Percentiles rank a stretch among this genome's conserved stretches.
These are phyloP conservation scores for Neopelma chrysocephalum DNA, from an alignment of 2,797 vertebrate genomes.

Conservation along the genomic window DNA sequence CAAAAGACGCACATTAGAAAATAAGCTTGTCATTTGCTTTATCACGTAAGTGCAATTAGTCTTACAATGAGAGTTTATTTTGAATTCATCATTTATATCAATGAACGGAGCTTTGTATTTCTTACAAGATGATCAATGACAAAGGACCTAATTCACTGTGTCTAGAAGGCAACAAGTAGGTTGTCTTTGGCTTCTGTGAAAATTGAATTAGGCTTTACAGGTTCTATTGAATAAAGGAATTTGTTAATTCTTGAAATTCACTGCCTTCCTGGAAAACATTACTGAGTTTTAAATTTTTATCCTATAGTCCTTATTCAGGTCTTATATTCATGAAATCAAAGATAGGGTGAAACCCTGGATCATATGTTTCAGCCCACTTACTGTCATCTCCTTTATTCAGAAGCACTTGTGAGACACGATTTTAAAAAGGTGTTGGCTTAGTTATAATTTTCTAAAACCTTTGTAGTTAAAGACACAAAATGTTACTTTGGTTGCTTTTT, in stretches of 20 bases:
- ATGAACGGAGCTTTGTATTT: neutral
- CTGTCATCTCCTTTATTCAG: neutral
- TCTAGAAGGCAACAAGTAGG: neutral
- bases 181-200: neutral
- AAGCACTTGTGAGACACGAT: neutral
- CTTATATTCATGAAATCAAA: neutral
- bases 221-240: neutral
- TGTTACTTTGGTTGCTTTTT: neutral
- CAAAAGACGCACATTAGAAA: neutral
- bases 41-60: constrained; percentile 3
- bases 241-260: neutral
- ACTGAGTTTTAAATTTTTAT: neutral
- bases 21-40: constrained; percentile 20
- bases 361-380: neutral
- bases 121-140: neutral
- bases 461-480: neutral
- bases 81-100: constrained; percentile 4
- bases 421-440: neutral
- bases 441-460: neutral
- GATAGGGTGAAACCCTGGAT: neutral
- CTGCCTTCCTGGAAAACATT: neutral
- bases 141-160: neutral
- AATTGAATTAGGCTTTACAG: neutral
- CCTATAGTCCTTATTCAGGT: neutral
- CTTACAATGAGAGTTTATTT: constrained; percentile 15